Conservation (phyloP, 2,888 invertebrate species). For the Alloplasta piceator region DNA sequence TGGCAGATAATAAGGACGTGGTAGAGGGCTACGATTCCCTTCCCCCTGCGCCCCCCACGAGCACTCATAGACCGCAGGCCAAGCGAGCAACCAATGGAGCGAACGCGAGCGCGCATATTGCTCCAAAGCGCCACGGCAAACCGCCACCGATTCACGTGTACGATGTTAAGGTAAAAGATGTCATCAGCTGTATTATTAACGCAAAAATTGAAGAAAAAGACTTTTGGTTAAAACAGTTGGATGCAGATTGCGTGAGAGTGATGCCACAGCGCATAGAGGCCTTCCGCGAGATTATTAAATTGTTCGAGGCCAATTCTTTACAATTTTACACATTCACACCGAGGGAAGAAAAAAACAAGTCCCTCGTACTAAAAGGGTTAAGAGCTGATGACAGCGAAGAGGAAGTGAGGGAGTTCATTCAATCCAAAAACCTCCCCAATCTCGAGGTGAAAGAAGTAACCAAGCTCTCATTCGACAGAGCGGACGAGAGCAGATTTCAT, state of each 20-base stretch:
- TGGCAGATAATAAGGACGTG: background rate
- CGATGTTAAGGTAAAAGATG: background rate
- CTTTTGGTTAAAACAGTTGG: too few species aligned
- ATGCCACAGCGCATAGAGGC: background rate
- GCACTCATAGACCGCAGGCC: too few species aligned
- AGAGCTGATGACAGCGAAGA: constrained; percentile 17
- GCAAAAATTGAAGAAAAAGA: background rate
- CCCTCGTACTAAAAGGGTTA: constrained; percentile 42
- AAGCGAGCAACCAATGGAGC: too few species aligned
- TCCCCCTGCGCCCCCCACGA: background rate
- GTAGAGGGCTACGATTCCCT: background rate
- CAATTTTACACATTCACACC: constrained; percentile 41
- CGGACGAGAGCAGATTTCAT: background rate
- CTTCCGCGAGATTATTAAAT: constrained; percentile 9
- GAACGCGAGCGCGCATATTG: background rate
- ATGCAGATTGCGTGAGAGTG: too few species aligned
- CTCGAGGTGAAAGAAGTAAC: constrained; percentile 14
- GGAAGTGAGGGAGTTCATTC: background rate
- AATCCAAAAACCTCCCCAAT: constrained; percentile 8
- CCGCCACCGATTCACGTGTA: constrained; percentile 15
- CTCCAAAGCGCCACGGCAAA: constrained; percentile 8
- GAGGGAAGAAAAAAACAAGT: constrained; percentile 29
- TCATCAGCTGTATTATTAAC: background rate
- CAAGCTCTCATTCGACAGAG: background rate
- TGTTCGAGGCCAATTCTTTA: constrained; percentile 1